phyloP scores from a whole-genome alignment of 1,140 invertebrate species.

The Streblospio benedicti region DNA sequence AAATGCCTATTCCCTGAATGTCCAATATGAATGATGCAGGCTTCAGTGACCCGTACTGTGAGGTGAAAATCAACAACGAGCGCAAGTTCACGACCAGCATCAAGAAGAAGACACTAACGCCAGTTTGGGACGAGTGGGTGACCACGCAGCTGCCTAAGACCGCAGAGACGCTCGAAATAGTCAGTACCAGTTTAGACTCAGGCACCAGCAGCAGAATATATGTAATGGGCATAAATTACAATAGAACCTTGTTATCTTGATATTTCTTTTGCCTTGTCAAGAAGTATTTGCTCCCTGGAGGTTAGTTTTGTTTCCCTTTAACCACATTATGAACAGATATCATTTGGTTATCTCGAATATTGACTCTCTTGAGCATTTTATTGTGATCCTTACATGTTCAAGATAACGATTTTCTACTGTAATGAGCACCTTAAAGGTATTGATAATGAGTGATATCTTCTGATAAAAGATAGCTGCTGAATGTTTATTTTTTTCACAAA shows the following conservation, averaged over 20 bases:
- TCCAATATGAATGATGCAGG: conserved; percentile 29
- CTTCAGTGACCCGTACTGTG: conserved; percentile 54
- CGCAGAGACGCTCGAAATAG: conserved; percentile 49
- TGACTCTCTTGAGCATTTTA: too few relatives aligned
- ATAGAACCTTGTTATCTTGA: not conserved
- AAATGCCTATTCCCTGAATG: too few relatives aligned
- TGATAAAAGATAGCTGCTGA: not conserved
- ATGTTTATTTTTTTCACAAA: not conserved
- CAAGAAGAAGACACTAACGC: conserved; percentile 54
- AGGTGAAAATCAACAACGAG: conserved; percentile 50
- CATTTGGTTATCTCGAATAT: too few relatives aligned
- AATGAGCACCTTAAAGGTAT: not conserved
- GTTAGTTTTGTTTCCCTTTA: too few relatives aligned
- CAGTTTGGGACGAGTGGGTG: conserved; percentile 54
- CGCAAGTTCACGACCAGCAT: conserved; percentile 52
- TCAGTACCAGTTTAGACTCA: conserved; percentile 36
- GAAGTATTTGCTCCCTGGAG: not conserved
- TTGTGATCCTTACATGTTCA: too few relatives aligned
- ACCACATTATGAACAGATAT: too few relatives aligned
- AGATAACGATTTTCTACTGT: too few relatives aligned
- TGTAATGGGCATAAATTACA: not conserved
- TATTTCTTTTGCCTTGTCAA: not conserved
- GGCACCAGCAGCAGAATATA: not conserved
- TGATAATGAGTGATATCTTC: not conserved
- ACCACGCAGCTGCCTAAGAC: conserved; percentile 50